Conservation (phyloP, 2,113 vertebrate species). For the Peromyscus leucopus region DNA sequence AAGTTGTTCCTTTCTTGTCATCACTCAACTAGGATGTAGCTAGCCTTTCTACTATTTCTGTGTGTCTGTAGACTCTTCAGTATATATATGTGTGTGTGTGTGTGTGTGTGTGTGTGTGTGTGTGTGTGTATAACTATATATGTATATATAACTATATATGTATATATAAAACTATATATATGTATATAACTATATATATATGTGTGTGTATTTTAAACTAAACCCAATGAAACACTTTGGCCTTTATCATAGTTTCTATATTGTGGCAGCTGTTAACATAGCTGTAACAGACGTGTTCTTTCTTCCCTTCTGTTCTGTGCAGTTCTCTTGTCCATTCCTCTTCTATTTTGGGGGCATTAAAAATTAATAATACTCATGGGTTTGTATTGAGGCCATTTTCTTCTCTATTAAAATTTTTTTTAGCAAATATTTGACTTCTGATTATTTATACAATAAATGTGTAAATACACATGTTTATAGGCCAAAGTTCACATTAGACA, state of each 20-base stretch:
- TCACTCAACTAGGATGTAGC: neutral
- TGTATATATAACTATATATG: too few species aligned
- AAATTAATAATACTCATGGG: neutral
- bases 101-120: too few species aligned
- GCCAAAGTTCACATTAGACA: neutral
- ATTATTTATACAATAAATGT: neutral
- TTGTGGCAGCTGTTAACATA: neutral
- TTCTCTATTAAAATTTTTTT: slow-evolving; percentile 11
- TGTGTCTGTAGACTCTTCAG: neutral
- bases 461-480: slow-evolving; percentile 12
- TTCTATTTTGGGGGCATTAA: neutral
- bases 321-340: neutral
- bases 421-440: neutral
- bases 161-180: too few species aligned
- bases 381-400: neutral
- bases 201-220: neutral
- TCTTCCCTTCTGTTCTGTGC: neutral
- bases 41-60: neutral
- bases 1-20: neutral
- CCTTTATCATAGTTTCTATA: neutral
- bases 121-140: too few species aligned
- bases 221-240: neutral
- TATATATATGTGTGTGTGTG: too few species aligned
- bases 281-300: neutral
- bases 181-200: too few species aligned